Conservation (phyloP, 1,140 invertebrate genomes). For the Stegodyphus dumicola region DNA sequence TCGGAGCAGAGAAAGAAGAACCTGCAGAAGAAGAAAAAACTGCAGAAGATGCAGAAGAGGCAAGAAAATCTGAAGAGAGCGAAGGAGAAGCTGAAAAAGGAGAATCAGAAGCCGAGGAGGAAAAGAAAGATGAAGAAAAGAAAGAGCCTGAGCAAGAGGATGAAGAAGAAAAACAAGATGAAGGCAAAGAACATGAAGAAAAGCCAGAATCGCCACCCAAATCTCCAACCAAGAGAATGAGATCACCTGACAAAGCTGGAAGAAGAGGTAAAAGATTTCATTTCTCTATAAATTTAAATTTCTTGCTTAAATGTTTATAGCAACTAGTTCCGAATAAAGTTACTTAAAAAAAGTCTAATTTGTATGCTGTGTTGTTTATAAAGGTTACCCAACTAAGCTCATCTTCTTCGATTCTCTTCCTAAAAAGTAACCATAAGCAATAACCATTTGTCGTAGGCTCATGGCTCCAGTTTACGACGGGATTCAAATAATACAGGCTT, state of each 20-base stretch:
- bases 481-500: no score
- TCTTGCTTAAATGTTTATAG: not conserved
- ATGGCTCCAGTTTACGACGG: no score
- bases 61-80: not conserved
- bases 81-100: not conserved
- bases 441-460: no score
- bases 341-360: no score
- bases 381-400: no score
- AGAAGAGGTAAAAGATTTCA: constrained; percentile 27
- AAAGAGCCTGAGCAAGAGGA: not conserved
- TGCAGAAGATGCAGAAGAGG: not conserved
- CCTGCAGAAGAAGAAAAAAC: no score
- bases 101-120: not conserved
- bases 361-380: no score
- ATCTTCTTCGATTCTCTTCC: no score
- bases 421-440: no score
- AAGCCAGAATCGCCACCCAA: constrained; percentile 27
- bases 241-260: constrained; percentile 37
- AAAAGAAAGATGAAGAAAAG: not conserved
- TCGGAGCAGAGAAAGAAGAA: no score
- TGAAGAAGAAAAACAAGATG: constrained; percentile 19
- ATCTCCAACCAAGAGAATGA: constrained; percentile 37
- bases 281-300: not conserved
- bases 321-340: no score
- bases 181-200: constrained; percentile 8